phyloP scores from a whole-genome alignment of 1,140 invertebrate species.

The Drosophila ficusphila region DNA sequence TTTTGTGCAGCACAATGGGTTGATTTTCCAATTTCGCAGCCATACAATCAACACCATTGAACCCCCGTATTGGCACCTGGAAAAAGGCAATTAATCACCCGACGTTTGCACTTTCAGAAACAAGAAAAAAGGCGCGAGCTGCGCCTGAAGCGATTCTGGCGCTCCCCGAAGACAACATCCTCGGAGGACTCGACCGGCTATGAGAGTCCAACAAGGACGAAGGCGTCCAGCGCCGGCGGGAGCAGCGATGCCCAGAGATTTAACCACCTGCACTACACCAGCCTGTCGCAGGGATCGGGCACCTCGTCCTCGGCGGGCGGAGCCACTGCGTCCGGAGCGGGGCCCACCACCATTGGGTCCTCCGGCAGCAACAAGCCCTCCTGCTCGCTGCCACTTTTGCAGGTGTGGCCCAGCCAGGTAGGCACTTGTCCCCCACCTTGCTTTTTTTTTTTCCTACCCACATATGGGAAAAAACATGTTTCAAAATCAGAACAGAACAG shows the following conservation, averaged over 20 bases:
- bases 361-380: slow-evolving; percentile 81
- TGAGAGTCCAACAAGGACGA: slow-evolving; percentile 82
- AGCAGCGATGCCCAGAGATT: slow-evolving; percentile 77
- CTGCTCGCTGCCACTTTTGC: slow-evolving; percentile 87
- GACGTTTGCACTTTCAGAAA: slow-evolving; percentile 67
- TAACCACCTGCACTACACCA: slow-evolving; percentile 82
- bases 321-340: slow-evolving; percentile 23
- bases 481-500: not conserved
- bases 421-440: slow-evolving; percentile 22
- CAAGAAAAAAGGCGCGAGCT: slow-evolving; percentile 85
- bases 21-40: not conserved
- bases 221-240: slow-evolving; percentile 43
- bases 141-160: slow-evolving; percentile 85
- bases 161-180: slow-evolving; percentile 84
- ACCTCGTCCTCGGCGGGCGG: slow-evolving; percentile 54
- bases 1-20: not conserved
- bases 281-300: slow-evolving; percentile 74
- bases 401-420: slow-evolving; percentile 87
- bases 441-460: not conserved
- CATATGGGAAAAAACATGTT: slow-evolving; percentile 14
- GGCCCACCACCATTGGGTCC: slow-evolving; percentile 25
- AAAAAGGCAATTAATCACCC: slow-evolving; percentile 29
- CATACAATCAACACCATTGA: not conserved
- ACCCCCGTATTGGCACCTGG: not conserved
- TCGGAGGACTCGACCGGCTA: slow-evolving; percentile 83